A percentile compares a stretch with the other conserved stretches of the same genome.
These are phyloP conservation scores for Ceratotherium simum DNA, from an alignment of 2,113 vertebrate species.

Conservation along the genomic window DNA sequence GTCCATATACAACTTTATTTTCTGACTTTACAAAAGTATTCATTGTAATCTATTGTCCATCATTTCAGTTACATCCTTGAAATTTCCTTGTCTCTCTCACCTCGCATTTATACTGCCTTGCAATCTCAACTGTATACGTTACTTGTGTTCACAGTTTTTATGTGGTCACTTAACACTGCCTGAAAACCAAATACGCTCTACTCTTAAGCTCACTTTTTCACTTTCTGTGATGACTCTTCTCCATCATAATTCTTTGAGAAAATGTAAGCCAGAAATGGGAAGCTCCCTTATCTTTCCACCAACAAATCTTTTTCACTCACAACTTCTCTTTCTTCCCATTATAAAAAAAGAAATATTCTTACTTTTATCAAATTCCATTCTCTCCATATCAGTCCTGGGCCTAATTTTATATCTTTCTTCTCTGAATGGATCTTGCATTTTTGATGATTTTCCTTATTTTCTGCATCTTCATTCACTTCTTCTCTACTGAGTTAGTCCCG, in stretches of 20 bases:
- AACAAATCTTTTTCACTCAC: background rate
- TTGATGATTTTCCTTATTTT: background rate
- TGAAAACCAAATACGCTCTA: background rate
- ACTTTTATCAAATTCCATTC: background rate
- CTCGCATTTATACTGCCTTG: background rate
- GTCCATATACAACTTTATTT: background rate
- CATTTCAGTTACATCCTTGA: background rate
- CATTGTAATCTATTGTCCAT: background rate
- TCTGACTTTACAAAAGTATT: background rate
- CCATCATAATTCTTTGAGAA: background rate
- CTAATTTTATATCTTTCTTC: background rate
- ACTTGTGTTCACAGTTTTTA: background rate
- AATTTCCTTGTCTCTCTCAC: background rate
- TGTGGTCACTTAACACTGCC: background rate
- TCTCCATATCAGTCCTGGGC: background rate
- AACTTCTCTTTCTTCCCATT: background rate
- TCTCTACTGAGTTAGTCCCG: background rate
- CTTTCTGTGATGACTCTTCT: background rate
- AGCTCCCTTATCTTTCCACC: background rate
- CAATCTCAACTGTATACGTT: background rate
- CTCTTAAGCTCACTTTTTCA: background rate
- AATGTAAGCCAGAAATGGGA: background rate
- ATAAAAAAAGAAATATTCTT: background rate
- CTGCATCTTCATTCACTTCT: background rate
- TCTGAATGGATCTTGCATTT: background rate